Evolutionary conservation across 2,113 vertebrate species (phyloP), one percentile per base, ranked within the genome.

Genomic region (Perca schrenkii): DNA sequence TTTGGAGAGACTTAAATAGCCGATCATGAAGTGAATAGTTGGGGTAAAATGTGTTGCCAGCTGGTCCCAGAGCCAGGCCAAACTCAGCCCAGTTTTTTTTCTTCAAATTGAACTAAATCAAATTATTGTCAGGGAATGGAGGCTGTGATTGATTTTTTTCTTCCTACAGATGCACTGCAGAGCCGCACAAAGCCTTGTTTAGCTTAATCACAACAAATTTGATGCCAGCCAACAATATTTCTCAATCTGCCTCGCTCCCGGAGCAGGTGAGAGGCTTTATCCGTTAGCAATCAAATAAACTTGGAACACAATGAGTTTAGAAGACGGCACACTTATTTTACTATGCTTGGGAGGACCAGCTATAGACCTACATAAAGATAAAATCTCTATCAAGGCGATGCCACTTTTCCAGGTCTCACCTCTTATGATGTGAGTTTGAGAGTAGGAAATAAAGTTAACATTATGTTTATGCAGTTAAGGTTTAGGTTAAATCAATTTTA

Each of bases 101-200:
- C 34, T 34, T 34, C 77, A 94, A 90, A 94, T 94, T 90, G 92
- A 87, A 90, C 90, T 78, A 94, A 93, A 94, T 93, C 82, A 90
- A 90, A 92, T 93, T 91, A 93, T 90, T 85, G 88, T 86, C 86
- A 80, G 80, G 67, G 79, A 93, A 87, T 83, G 66, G 90, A 86
- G 88, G 87, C 86, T 61, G 85, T 83, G 87, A 93, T 92, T 86
- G 93, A 93, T 95, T 93, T 92, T 93, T 92, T 93, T 92, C 64
- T 90, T 82, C 84, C 75, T 46, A 84, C 83, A 90, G 92, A 90
- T 89, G 83, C 82, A 66, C 71, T 46, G 78, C 67, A 50, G 83
- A 65, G 84, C 88, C 61, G 56, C 49, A 78, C 82, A 86, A 87
- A 88, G 83, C 78, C 87, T 82, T 84, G 85, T 93, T 93, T 88